Evolutionary conservation across 2,797 vertebrate species (phyloP).

Genomic region (Pitangus sulphuratus): DNA sequence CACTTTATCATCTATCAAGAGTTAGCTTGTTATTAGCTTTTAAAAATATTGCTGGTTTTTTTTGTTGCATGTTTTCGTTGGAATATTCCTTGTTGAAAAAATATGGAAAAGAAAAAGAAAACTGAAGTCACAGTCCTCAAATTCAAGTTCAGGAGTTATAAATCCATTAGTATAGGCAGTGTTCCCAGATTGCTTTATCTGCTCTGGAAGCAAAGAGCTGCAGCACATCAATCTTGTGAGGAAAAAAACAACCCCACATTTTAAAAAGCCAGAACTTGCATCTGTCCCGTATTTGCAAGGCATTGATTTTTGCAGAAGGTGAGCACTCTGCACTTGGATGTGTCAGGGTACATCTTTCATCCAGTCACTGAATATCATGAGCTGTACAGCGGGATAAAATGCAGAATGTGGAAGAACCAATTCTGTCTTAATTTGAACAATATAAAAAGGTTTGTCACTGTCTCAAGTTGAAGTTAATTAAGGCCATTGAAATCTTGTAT

Average conservation of each 20-base stretch:
- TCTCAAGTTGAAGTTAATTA: background rate
- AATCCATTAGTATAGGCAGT: background rate
- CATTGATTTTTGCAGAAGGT: conserved; percentile 3
- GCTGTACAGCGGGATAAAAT: background rate
- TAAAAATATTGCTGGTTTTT: background rate
- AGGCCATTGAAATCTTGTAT: background rate
- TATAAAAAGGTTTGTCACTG: background rate
- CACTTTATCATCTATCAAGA: background rate
- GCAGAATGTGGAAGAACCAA: background rate
- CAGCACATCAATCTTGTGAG: background rate
- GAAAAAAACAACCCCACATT: background rate
- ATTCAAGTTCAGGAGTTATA: conserved; percentile 7
- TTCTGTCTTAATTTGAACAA: background rate
- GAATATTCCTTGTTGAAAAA: background rate
- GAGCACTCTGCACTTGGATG: background rate
- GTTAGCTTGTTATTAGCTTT: background rate
- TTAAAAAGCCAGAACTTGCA: background rate
- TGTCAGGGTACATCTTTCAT: background rate
- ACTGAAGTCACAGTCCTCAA: background rate
- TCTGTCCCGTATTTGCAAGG: background rate
- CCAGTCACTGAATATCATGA: background rate
- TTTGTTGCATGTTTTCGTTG: conserved; percentile 14
- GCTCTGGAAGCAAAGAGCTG: background rate
- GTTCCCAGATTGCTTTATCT: conserved; percentile 29
- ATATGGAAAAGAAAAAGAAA: background rate